phyloP scores from a whole-genome alignment of 2,797 vertebrate species.

The Tarsius wallacei region DNA sequence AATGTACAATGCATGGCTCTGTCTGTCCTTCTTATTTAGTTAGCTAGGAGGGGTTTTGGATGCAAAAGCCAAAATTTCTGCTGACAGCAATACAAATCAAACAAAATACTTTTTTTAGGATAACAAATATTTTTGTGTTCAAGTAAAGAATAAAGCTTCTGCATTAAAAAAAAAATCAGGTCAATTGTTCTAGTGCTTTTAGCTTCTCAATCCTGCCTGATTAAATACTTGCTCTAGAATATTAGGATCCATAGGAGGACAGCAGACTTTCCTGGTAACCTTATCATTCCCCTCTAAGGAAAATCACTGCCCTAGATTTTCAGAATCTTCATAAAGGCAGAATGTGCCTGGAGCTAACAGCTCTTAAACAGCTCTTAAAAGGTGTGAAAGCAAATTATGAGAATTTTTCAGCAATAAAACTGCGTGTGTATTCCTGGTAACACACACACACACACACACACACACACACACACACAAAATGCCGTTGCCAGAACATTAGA shows the following conservation, averaged over 20 bases:
- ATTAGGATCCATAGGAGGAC: background rate
- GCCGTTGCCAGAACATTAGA: background rate
- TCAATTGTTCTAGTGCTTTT: slow-evolving; percentile 71
- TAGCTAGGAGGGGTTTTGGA: background rate
- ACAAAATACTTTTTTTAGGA: slow-evolving; percentile 46
- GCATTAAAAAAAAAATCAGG: slow-evolving; percentile 48
- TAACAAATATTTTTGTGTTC: slow-evolving; percentile 56
- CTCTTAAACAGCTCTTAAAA: slow-evolving; percentile 54
- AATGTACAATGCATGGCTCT: too few relatives aligned
- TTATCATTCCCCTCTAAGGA: slow-evolving; percentile 56
- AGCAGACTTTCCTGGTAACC: background rate
- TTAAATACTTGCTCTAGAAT: background rate
- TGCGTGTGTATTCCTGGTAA: background rate
- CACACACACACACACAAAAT: background rate
- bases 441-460: background rate
- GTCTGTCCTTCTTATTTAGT: background rate
- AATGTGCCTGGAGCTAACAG: slow-evolving; percentile 8
- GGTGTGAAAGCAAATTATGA: background rate
- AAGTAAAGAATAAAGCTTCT: slow-evolving; percentile 3
- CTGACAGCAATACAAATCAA: slow-evolving; percentile 60
- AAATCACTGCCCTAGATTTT: slow-evolving; percentile 74
- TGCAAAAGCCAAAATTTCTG: slow-evolving; percentile 20
- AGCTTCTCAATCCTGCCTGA: slow-evolving; percentile 40
- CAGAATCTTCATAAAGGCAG: background rate
- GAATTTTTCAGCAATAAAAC: background rate